Evolutionary conservation across 2,797 vertebrate species (phyloP).

Genomic region (Micrastur ruficollis): DNA sequence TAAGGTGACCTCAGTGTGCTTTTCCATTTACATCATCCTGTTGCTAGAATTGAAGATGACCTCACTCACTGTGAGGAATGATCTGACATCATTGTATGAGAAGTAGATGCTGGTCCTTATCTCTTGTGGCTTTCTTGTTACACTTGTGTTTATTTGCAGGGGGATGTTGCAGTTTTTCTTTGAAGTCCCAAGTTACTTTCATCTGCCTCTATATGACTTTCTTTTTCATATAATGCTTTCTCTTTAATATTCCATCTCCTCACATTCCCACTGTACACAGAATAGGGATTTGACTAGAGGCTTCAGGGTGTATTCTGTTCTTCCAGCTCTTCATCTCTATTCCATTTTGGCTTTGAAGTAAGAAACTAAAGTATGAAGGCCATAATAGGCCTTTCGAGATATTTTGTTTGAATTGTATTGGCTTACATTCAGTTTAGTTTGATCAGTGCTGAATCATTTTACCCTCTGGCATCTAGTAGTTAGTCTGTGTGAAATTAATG

Average conservation of each 20-base stretch:
- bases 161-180: neutral
- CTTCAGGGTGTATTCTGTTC: neutral
- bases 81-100: neutral
- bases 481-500: neutral
- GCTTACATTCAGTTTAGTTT: neutral
- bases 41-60: constrained; percentile 54
- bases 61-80: constrained; percentile 32
- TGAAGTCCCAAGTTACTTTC: neutral
- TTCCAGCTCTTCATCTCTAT: neutral
- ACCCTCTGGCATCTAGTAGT: neutral
- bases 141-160: neutral
- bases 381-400: neutral
- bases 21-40: constrained; percentile 30
- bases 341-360: neutral
- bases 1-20: neutral
- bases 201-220: neutral
- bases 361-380: neutral
- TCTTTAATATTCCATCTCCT: neutral
- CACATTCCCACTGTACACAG: neutral
- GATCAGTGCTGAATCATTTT: neutral
- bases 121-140: neutral
- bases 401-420: neutral
- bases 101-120: neutral
- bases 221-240: neutral
- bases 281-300: neutral